Conservation (phyloP, 2,113 vertebrate genomes). For the Tricholaema leucomelas region DNA sequence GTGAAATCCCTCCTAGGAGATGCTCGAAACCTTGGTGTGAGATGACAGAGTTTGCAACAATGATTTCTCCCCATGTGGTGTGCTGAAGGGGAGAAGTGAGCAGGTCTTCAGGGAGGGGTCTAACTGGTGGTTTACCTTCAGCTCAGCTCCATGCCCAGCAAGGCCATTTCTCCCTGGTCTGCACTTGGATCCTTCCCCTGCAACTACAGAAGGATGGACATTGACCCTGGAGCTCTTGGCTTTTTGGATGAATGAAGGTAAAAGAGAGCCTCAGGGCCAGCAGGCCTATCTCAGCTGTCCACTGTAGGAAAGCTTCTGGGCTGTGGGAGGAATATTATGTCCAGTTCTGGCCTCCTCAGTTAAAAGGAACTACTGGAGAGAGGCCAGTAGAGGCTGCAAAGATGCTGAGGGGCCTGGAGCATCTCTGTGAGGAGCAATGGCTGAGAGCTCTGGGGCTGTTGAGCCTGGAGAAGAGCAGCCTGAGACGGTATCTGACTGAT, state of each 20-base stretch:
- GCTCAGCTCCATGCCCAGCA: background rate
- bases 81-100: background rate
- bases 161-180: background rate
- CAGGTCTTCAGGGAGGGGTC: too few species aligned
- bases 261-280: background rate
- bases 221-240: background rate
- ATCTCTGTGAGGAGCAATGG: background rate
- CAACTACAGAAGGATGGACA: background rate
- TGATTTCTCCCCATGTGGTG: background rate
- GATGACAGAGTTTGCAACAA: background rate
- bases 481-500: too few species aligned
- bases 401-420: background rate
- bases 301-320: background rate
- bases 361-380: background rate
- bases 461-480: too few species aligned
- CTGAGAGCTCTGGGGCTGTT: background rate
- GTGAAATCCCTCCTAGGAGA: background rate
- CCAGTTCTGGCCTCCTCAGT: background rate
- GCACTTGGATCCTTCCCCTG: background rate
- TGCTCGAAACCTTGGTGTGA: background rate
- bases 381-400: background rate
- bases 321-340: background rate
- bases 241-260: background rate
- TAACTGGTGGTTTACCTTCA: background rate
- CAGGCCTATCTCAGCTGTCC: background rate